Evolutionary conservation across 2,113 vertebrate species (phyloP).

Genomic region (Lagenorhynchus albirostris): DNA sequence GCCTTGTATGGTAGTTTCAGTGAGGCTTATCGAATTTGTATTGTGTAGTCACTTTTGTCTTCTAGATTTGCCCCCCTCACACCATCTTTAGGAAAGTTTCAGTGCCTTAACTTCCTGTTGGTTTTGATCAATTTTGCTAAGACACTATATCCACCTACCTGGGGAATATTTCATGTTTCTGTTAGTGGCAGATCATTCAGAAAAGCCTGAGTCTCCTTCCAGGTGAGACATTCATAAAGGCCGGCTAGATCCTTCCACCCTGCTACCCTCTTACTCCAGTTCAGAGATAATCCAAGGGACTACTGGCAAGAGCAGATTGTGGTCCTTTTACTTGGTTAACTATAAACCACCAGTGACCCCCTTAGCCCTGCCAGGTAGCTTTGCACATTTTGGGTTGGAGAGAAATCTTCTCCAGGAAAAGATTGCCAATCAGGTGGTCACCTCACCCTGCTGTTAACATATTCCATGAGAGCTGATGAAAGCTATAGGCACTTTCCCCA

Average conservation of each 20-base stretch:
- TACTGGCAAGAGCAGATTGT: background rate
- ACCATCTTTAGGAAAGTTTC: background rate
- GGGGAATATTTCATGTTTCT: background rate
- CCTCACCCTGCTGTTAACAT: background rate
- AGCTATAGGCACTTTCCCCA: background rate
- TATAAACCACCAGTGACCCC: background rate
- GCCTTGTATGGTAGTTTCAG: background rate
- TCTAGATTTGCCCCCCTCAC: background rate
- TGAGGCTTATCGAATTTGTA: background rate
- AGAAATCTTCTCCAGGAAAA: background rate
- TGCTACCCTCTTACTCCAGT: background rate
- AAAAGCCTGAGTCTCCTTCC: background rate
- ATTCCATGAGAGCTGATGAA: background rate
- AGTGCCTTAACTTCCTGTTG: background rate
- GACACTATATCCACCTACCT: background rate
- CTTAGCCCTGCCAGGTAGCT: background rate
- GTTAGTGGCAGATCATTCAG: background rate
- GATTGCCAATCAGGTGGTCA: background rate
- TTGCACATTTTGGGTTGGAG: background rate
- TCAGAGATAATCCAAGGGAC: background rate
- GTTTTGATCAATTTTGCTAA: constrained; percentile 19
- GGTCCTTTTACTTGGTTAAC: background rate
- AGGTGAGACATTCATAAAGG: background rate
- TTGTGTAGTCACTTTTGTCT: background rate
- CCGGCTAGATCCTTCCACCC: background rate